phyloP scores from a whole-genome alignment of 2,113 vertebrate species.

The Eira barbara region DNA sequence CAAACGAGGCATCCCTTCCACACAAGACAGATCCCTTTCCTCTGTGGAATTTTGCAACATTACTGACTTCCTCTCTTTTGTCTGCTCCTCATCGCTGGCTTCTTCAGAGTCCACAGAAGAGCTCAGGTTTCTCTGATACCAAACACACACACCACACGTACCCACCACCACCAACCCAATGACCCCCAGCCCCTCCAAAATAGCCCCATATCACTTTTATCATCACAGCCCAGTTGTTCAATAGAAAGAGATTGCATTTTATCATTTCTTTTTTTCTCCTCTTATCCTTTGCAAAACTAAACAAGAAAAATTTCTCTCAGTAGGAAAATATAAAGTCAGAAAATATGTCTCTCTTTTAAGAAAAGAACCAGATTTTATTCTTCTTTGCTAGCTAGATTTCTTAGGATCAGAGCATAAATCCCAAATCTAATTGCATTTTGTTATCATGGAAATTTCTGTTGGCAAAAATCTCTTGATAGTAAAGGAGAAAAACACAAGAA shows the following conservation, averaged over 20 bases:
- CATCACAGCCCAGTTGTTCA: neutral
- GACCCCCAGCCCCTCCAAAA: rapidly evolving
- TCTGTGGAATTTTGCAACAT: neutral
- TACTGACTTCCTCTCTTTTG: neutral
- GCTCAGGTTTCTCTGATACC: neutral
- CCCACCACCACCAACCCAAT: neutral
- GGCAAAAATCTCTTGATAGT: neutral
- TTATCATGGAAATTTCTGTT: neutral
- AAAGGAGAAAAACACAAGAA: neutral
- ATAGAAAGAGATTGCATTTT: neutral
- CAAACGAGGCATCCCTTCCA: neutral
- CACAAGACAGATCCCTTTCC: neutral
- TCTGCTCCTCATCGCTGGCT: neutral
- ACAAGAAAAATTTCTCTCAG: neutral
- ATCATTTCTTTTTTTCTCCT: neutral
- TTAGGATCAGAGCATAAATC: neutral
- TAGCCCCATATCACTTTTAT: neutral
- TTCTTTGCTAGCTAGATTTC: neutral
- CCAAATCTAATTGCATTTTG: neutral
- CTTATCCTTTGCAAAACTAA: neutral
- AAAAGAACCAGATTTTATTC: neutral
- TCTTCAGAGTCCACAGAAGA: neutral
- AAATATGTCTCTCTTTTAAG: neutral
- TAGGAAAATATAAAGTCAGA: slow-evolving; percentile 37
- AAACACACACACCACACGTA: neutral